Evolutionary conservation across 2,888 invertebrate genomes (phyloP).

Genomic region (Cheilosia urbana): DNA sequence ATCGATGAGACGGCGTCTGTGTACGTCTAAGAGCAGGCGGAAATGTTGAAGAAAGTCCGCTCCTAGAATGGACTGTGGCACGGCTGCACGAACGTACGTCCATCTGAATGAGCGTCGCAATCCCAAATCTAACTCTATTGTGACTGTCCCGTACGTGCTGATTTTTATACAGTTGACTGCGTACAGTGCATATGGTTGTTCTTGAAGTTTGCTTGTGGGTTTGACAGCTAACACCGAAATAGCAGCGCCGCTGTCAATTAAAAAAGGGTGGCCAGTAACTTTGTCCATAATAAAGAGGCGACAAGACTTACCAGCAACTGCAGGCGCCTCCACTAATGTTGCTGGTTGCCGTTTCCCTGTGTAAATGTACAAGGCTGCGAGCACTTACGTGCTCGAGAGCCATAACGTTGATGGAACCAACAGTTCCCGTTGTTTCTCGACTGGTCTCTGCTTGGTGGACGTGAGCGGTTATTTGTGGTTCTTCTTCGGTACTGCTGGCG

Average conservation of each 20-base stretch:
- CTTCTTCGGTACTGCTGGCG: not conserved
- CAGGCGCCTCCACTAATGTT: conserved; percentile 29
- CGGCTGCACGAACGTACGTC: conserved; percentile 24
- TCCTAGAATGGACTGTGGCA: conserved; percentile 14
- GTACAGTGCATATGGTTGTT: conserved; percentile 1
- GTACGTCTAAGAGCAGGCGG: conserved; percentile 18
- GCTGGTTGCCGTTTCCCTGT: conserved; percentile 26
- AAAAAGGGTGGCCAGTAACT: conserved; percentile 15
- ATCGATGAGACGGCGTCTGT: conserved; percentile 28
- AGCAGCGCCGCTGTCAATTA: conserved; percentile 23
- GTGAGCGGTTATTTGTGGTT: not conserved
- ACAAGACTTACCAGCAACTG: conserved; percentile 24
- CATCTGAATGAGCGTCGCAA: conserved; percentile 14
- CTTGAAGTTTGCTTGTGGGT: not conserved
- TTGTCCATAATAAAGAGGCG: conserved; percentile 21
- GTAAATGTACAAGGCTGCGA: conserved; percentile 7
- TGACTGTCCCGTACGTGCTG: conserved; percentile 10
- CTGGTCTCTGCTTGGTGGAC: not conserved
- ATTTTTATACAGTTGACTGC: conserved; percentile 23
- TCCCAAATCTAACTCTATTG: conserved; percentile 7
- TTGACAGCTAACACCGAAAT: conserved; percentile 30
- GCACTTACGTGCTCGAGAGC: conserved; percentile 3
- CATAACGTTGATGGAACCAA: conserved; percentile 17
- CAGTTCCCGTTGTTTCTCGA: conserved; percentile 7
- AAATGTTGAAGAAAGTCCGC: conserved; percentile 32